phyloP scores from a whole-genome alignment of 2,113 vertebrate species.

The Rhipidura dahli region DNA sequence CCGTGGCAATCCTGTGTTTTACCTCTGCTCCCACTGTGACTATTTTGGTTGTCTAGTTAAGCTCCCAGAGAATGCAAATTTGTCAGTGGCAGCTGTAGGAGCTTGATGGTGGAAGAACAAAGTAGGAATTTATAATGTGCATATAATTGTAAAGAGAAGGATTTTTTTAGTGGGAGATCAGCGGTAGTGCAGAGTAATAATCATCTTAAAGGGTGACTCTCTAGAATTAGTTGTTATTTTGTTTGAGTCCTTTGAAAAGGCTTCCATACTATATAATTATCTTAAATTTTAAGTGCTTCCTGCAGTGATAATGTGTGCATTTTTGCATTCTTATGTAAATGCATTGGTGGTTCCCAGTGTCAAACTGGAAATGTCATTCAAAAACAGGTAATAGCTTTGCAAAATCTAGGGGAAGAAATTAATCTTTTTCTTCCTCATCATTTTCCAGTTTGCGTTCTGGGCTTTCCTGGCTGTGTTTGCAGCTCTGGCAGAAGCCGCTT shows the following conservation, averaged over 20 bases:
- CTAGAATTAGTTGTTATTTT: conserved; percentile 71
- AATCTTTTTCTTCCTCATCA: background rate
- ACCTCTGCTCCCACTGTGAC: background rate
- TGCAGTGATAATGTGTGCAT: conserved; percentile 69
- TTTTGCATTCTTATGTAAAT: conserved; percentile 70
- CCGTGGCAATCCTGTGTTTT: background rate
- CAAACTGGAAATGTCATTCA: conserved; percentile 60
- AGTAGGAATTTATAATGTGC: conserved; percentile 64
- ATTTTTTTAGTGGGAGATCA: conserved; percentile 55
- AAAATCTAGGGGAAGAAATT: conserved; percentile 37
- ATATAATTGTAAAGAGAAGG: conserved; percentile 54
- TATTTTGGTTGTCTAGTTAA: conserved; percentile 46
- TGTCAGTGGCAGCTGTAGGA: conserved; percentile 63
- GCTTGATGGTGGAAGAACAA: conserved; percentile 61
- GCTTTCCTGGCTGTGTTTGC: background rate
- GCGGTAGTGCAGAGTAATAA: conserved; percentile 37
- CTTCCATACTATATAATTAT: conserved; percentile 70
- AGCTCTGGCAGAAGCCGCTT: background rate
- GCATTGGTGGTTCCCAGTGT: conserved; percentile 7
- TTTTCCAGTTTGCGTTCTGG: background rate
- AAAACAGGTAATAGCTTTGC: conserved; percentile 45
- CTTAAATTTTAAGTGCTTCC: conserved; percentile 71
- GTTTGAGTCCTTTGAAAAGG: conserved; percentile 64
- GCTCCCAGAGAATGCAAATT: conserved; percentile 58
- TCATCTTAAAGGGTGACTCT: conserved; percentile 66